These are phyloP conservation scores for Marisa cornuarietis DNA, from an alignment of 1,140 invertebrate genomes.

Conservation along the genomic window DNA sequence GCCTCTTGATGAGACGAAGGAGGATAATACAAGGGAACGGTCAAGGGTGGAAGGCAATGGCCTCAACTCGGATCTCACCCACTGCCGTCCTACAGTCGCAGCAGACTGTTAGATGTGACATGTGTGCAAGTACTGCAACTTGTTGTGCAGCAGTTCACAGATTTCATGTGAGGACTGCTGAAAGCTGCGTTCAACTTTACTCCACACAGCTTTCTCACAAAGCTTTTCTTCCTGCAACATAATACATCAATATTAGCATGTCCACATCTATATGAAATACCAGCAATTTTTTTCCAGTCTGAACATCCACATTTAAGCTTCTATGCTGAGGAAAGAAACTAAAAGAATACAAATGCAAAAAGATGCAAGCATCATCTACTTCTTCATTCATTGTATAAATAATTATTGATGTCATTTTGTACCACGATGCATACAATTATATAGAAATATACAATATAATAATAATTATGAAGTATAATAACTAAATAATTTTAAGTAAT, in stretches of 20 bases:
- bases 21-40: not conserved
- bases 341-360: too few species aligned
- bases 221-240: conserved; percentile 39
- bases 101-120: not conserved
- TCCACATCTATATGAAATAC: not conserved
- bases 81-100: too few species aligned
- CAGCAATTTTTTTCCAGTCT: too few species aligned
- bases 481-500: not conserved
- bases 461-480: not conserved
- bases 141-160: conserved; percentile 53
- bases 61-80: too few species aligned
- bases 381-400: too few species aligned
- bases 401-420: too few species aligned
- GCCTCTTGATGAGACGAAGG: not conserved
- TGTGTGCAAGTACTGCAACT: conserved; percentile 59
- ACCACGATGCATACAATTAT: too few species aligned
- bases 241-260: not conserved
- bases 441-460: too few species aligned
- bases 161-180: conserved; percentile 59
- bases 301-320: too few species aligned
- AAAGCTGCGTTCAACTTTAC: conserved; percentile 60
- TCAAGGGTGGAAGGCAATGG: not conserved
- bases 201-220: conserved; percentile 49
- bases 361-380: too few species aligned
- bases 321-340: too few species aligned